Evolutionary conservation across 2,888 invertebrate genomes (phyloP).

Genomic region (Eurytoma californica): DNA sequence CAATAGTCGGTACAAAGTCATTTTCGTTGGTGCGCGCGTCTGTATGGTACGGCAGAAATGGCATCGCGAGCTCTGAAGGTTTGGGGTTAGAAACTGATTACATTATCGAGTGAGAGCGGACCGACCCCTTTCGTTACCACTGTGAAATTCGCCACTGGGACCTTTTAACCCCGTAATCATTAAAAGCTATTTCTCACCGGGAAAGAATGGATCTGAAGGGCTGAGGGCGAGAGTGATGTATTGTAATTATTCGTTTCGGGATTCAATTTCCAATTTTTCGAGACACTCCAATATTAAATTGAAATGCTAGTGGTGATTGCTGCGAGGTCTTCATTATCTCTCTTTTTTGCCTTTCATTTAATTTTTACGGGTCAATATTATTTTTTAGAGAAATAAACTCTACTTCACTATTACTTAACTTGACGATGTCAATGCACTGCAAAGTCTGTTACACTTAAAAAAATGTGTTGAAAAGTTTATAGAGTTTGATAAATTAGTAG

Average conservation of each 20-base stretch:
- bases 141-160: constrained; percentile 24
- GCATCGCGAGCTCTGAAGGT: neutral
- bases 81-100: constrained; percentile 53
- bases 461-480: too few species aligned
- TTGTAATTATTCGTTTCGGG: constrained; percentile 41
- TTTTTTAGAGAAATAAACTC: too few species aligned
- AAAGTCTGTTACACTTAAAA: neutral
- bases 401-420: too few species aligned
- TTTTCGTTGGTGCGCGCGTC: constrained; percentile 7
- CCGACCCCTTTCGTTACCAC: constrained; percentile 42
- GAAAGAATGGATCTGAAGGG: constrained; percentile 54
- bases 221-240: neutral
- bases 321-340: neutral
- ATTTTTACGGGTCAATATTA: too few species aligned
- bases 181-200: constrained; percentile 52
- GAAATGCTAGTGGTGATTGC: neutral
- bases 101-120: constrained; percentile 45
- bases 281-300: neutral
- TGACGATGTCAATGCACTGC: too few species aligned
- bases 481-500: neutral
- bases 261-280: constrained; percentile 51
- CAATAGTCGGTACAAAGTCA: constrained; percentile 17
- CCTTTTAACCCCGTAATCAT: constrained; percentile 52
- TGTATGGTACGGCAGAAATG: neutral
- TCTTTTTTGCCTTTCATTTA: too few species aligned